Evolutionary conservation across 64 coral and sea anemone genomes (phyloP).

Genomic region (Hydrozoanthus tunicans): DNA sequence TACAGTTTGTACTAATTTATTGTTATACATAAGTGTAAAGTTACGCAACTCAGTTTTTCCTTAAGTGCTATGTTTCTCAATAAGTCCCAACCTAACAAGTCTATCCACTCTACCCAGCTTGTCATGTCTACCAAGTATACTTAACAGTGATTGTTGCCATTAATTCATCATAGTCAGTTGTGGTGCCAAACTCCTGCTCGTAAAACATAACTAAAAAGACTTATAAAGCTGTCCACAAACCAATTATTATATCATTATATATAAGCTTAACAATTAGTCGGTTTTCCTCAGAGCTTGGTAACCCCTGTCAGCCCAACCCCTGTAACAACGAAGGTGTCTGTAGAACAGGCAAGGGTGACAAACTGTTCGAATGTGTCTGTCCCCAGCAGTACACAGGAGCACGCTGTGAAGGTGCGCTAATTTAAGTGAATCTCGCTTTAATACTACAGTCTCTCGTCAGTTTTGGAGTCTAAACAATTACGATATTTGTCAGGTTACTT

Average conservation of each 20-base stretch:
- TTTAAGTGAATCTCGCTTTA: not conserved
- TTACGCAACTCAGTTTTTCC: too few relatives aligned
- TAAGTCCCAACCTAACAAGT: too few relatives aligned
- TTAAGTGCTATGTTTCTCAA: too few relatives aligned
- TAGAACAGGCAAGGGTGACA: constrained; percentile 68
- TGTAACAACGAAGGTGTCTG: constrained; percentile 87
- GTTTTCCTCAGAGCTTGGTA: constrained; percentile 51
- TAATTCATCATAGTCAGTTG: not conserved
- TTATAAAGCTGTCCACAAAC: too few relatives aligned
- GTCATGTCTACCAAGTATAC: too few relatives aligned
- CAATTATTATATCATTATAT: not conserved
- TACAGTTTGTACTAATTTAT: too few relatives aligned
- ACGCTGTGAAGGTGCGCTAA: constrained; percentile 74
- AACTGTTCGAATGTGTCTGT: constrained; percentile 87
- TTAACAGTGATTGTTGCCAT: not conserved
- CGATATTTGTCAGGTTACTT: too few relatives aligned
- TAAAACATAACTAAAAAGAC: too few relatives aligned
- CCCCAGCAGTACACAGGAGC: constrained; percentile 60
- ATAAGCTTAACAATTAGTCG: not conserved
- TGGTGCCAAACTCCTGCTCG: not conserved
- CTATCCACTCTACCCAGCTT: too few relatives aligned
- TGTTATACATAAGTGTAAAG: too few relatives aligned
- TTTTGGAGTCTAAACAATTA: not conserved
- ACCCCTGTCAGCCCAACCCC: constrained; percentile 86
- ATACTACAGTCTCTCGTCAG: not conserved